These are phyloP conservation scores for Serinus canaria DNA, from an alignment of 2,113 vertebrate genomes.

Conservation along the genomic window DNA sequence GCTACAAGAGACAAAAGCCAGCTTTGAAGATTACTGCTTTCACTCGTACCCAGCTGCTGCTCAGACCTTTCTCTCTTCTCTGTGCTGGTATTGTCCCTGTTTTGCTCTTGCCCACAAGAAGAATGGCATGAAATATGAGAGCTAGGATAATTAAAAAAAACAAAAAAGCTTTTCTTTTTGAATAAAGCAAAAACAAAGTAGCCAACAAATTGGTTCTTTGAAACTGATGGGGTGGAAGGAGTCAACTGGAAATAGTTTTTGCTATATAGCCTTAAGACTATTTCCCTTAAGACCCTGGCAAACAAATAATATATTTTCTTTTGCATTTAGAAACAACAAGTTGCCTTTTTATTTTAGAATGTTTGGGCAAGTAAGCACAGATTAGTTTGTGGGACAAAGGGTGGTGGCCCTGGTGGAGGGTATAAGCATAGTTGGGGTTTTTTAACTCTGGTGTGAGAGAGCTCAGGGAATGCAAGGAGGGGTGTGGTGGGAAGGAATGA, in stretches of 20 bases:
- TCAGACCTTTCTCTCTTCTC: neutral
- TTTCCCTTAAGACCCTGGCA: neutral
- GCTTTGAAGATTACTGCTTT: neutral
- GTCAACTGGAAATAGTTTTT: constrained; percentile 31
- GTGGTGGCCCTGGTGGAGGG: neutral
- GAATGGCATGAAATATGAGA: neutral
- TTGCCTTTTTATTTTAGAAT: neutral
- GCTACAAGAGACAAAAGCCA: neutral
- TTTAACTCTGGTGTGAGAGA: neutral
- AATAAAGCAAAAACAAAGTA: neutral
- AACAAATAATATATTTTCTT: neutral
- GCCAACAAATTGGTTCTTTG: constrained; percentile 15
- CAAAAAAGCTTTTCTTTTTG: neutral
- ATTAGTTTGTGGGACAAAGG: neutral
- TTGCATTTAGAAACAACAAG: neutral
- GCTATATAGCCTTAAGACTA: neutral
- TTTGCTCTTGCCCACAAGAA: neutral
- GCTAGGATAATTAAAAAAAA: fast-evolving
- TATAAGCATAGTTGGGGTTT: fast-evolving
- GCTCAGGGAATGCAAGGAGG: neutral
- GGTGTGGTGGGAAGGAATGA: neutral
- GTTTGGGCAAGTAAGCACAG: neutral
- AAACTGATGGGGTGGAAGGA: neutral
- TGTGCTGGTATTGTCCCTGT: neutral
- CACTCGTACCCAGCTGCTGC: neutral